Evolutionary conservation across 2,888 invertebrate species (phyloP).

Genomic region (Hypomecis atomaria): DNA sequence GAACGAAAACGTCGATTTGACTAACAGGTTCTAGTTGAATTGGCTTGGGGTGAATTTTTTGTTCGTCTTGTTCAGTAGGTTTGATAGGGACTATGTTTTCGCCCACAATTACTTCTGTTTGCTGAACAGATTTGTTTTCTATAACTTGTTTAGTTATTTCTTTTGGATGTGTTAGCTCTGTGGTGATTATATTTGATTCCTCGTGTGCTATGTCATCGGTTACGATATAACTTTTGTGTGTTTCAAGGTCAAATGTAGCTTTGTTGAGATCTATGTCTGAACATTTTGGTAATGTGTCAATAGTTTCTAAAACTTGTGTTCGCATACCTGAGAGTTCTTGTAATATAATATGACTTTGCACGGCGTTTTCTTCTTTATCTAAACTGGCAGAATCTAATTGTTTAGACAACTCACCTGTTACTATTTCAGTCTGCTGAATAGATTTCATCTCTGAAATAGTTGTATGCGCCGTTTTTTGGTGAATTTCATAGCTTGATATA

Average conservation of each 20-base stretch:
- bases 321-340: constrained; percentile 57
- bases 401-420: constrained; percentile 54
- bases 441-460: constrained; percentile 58
- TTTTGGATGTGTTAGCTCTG: constrained; percentile 66
- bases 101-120: constrained; percentile 59
- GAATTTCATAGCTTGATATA: constrained; percentile 37
- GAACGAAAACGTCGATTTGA: constrained; percentile 59
- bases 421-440: constrained; percentile 58
- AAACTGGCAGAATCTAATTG: constrained; percentile 41
- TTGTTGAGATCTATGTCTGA: constrained; percentile 50
- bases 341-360: constrained; percentile 53
- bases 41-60: constrained; percentile 48
- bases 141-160: constrained; percentile 65
- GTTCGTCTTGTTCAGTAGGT: constrained; percentile 43
- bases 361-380: constrained; percentile 55
- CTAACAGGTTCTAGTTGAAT: constrained; percentile 58
- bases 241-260: constrained; percentile 59
- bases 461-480: constrained; percentile 48
- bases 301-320: constrained; percentile 60
- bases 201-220: constrained; percentile 70
- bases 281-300: constrained; percentile 48
- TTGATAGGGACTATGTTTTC: constrained; percentile 57
- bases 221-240: constrained; percentile 60
- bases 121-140: constrained; percentile 62
- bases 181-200: constrained; percentile 68